A percentile compares a stretch with the other conserved stretches of the same genome.
Conservation (phyloP, 2,888 invertebrate species). For the Epinotia nisella region DNA sequence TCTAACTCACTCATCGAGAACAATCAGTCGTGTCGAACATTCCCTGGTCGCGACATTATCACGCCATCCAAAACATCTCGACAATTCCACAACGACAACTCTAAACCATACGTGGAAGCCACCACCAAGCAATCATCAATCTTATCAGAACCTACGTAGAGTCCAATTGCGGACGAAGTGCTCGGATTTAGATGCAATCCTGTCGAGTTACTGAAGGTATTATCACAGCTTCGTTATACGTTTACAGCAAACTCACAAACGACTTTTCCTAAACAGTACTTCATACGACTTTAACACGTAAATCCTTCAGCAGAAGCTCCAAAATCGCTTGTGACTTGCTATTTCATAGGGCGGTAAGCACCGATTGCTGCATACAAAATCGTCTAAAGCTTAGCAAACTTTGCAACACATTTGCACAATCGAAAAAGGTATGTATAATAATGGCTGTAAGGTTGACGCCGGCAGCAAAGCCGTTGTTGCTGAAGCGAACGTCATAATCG, state of each 20-base stretch:
- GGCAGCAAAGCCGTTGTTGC: conserved; percentile 55
- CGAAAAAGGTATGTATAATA: conserved; percentile 64
- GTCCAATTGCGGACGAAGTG: neutral
- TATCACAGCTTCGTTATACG: conserved; percentile 68
- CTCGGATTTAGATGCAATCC: conserved; percentile 57
- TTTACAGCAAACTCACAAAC: conserved; percentile 44
- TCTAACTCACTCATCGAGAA: conserved; percentile 10
- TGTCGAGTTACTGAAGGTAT: conserved; percentile 61
- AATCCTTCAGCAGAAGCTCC: neutral
- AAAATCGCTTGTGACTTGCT: neutral
- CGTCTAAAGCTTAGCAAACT: conserved; percentile 64
- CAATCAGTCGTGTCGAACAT: conserved; percentile 21
- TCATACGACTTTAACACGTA: conserved; percentile 24
- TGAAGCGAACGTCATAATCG: conserved; percentile 72
- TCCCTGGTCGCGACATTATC: conserved; percentile 24
- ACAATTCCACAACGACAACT: conserved; percentile 30
- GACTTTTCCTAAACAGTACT: conserved; percentile 17
- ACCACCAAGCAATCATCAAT: neutral
- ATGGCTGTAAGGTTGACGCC: conserved; percentile 56
- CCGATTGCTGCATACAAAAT: conserved; percentile 49
- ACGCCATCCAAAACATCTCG: conserved; percentile 36
- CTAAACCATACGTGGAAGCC: conserved; percentile 20
- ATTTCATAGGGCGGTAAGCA: conserved; percentile 29
- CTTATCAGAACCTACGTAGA: neutral
- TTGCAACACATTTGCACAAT: conserved; percentile 55